Evolutionary conservation across 1,140 invertebrate genomes (phyloP), one percentile per base, ranked within the genome.

Genomic region (Zaprionus ghesquierei): DNA sequence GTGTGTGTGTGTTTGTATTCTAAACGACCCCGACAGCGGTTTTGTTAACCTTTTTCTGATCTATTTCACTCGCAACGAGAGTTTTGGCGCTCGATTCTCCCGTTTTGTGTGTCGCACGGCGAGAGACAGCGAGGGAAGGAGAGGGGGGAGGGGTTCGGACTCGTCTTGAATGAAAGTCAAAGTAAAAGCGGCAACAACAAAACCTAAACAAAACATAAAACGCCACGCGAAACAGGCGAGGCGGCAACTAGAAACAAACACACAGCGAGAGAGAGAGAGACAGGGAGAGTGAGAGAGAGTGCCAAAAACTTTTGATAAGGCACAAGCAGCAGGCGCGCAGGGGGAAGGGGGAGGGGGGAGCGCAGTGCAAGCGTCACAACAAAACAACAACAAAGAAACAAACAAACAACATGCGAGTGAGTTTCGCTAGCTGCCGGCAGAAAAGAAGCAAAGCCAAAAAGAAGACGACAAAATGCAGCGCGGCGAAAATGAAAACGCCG

Each of bases 91-190:
- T 81, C 77, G 69, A 66, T 73, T 77, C 61, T 69, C 75, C 62
- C 46, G 62, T 89, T 90, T 90, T 90, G 73, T 90, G 87, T 84
- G 85, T 80, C 89, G 80, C 79, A 58, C 56, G 33, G n/a, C n/a
- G n/a, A n/a, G n/a, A n/a, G n/a, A n/a, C 22, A 27, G 55, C 49
- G 63, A 41, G 66, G 12, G n/a, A n/a, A 18, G 12, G 66, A 56
- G 38, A 10, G 15, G 12, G 74, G 46, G 29, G 13, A 2, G n/a
- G 9, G 23, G 10, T 6, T n/a, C 4, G 18, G 13, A 22, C 59
- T 87, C 71, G 75, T 89, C 85, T 91, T 91, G 76, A 91, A 91
- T 91, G 90, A 91, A 91, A 91, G 90, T 91, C 90, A 91, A 91
- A 91, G 90, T 91, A 91, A 91, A 90, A 91, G 66, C 81, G 73